Base-by-base conservation (phyloP, 37 sponge, comb jelly and placozoan species). In the Axinella damicornis region DNA sequence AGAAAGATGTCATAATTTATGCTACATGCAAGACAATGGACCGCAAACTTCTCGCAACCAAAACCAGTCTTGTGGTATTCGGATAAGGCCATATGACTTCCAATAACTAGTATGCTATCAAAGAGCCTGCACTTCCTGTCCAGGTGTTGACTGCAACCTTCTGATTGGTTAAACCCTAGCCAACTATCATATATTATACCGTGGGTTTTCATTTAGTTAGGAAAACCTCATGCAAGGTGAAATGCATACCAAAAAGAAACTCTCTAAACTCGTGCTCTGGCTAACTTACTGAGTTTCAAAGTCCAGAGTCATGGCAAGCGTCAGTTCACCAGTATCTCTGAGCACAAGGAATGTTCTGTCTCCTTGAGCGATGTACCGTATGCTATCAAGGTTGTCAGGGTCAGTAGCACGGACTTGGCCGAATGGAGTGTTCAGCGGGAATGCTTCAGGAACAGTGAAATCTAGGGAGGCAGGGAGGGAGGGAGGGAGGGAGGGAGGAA, bases 331-430 rank as follows among this genome's bases (percentile, higher is more conserved):
- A 5, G 21, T 61, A 15, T n/a, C n/a, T n/a, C n/a, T n/a, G 9
- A 46, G 4, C 46, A 9, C 46, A 12, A 4, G 4, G 46, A 46
- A 46, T 4, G 46, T 4, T 17, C 1, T 16, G 1, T 5, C 57
- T 31, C 1, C 30, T 74, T 1, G 33, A 25, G 9, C n/a, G 9
- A 17, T 57, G 22, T 70, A 77, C 20, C n/a, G 16, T 22, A 76
- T 57, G 1, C 5, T 33, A 28, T 52, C 71, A 39, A 85, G 70
- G 11, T 32, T 33, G 33, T 85, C 86, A 1, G 54, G 41, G 57
- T 85, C 86, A 32, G 69, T 77, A 22, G 86, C 86, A 69, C 19
- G 20, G 21, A 85, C 78, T 30, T n/a, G 21, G 11, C 78, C 86
- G 56, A 85, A 39, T 33, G 21, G n/a, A 41, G 22, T 38, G 15